phyloP scores from a whole-genome alignment of 2,113 vertebrate genomes.

The Neolamprologus devosi region DNA sequence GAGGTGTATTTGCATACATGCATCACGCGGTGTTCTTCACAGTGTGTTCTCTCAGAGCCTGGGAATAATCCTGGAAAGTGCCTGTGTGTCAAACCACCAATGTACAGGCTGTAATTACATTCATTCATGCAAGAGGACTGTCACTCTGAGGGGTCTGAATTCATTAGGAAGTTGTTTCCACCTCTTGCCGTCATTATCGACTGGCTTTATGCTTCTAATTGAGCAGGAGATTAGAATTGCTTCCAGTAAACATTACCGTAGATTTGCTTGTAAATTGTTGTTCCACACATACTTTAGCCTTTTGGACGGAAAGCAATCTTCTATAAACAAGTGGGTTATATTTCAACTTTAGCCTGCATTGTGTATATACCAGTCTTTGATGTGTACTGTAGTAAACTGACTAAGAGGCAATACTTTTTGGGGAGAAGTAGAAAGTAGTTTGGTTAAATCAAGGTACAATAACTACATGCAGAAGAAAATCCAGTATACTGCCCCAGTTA shows the following conservation, averaged over 20 bases:
- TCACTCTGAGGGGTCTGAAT: slow-evolving; percentile 6
- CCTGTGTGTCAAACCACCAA: background rate
- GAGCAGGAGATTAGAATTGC: background rate
- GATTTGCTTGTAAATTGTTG: background rate
- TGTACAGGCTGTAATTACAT: slow-evolving; percentile 17
- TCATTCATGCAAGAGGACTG: slow-evolving; percentile 11
- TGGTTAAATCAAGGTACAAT: background rate
- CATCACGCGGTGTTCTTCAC: background rate
- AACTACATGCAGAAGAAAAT: background rate
- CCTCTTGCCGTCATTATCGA: background rate
- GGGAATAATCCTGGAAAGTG: slow-evolving; percentile 12
- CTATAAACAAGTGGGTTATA: background rate
- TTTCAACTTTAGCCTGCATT: background rate
- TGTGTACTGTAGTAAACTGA: background rate
- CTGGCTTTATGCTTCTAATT: background rate
- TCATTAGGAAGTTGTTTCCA: slow-evolving; percentile 9
- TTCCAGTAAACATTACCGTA: background rate
- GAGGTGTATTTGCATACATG: background rate
- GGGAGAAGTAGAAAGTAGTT: background rate
- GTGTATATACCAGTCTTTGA: background rate
- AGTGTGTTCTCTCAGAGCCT: background rate
- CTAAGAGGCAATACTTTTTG: background rate
- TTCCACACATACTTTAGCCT: background rate
- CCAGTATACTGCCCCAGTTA: background rate
- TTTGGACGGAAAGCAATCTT: background rate